A percentile compares a stretch with the other conserved stretches of the same genome.
phyloP scores from a whole-genome alignment of 2,888 invertebrate genomes.

The Hyles lineata region DNA sequence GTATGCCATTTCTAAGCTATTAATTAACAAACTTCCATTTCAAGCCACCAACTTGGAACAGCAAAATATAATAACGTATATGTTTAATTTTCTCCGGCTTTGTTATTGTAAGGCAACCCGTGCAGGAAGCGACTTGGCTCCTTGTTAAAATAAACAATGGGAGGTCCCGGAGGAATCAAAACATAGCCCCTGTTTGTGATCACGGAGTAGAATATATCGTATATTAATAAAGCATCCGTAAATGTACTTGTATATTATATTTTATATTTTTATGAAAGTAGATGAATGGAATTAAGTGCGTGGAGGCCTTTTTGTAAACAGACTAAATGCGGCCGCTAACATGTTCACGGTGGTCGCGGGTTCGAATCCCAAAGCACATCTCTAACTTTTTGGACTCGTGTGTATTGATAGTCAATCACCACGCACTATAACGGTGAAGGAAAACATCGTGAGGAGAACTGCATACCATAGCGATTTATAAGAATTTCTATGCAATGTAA shows the following conservation, averaged over 20 bases:
- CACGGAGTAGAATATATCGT: not conserved
- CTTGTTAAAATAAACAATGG: constrained; percentile 26
- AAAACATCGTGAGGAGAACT: too few relatives aligned
- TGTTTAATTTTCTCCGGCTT: constrained; percentile 2
- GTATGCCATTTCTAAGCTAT: not conserved
- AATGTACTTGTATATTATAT: not conserved
- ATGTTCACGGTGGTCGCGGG: too few relatives aligned
- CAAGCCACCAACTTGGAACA: not conserved
- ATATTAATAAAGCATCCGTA: not conserved
- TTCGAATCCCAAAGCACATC: too few relatives aligned
- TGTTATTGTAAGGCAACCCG: constrained; percentile 5
- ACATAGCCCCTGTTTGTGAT: constrained; percentile 2
- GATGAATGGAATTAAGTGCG: too few relatives aligned
- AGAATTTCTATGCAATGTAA: too few relatives aligned
- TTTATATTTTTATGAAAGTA: too few relatives aligned
- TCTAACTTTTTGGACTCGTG: too few relatives aligned
- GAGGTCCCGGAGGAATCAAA: constrained; percentile 7
- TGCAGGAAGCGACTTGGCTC: constrained; percentile 12
- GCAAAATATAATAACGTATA: constrained; percentile 8
- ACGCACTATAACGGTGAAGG: too few relatives aligned
- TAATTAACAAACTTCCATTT: not conserved
- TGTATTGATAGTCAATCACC: too few relatives aligned
- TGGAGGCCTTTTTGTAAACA: too few relatives aligned
- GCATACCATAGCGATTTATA: too few relatives aligned
- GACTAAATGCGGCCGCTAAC: too few relatives aligned